Evolutionary conservation across 2,113 vertebrate species (phyloP).

Genomic region (Mus spicilegus): DNA sequence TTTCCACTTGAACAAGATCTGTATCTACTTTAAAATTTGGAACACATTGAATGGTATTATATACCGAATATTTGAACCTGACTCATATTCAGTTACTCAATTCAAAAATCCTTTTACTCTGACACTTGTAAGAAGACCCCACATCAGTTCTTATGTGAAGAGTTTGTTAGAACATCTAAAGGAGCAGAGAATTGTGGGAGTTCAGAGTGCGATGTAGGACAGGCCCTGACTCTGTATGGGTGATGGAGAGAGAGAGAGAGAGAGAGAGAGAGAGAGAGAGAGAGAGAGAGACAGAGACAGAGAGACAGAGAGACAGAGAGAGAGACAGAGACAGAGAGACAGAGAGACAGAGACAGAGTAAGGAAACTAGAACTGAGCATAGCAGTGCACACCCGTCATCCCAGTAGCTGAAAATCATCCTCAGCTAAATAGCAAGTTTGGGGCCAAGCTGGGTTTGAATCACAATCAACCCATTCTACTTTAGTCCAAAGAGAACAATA

Average conservation of each 20-base stretch:
- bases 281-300: too few relatives aligned
- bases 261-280: too few relatives aligned
- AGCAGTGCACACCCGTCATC: not conserved
- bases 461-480: not conserved
- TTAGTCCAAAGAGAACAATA: not conserved
- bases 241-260: not conserved
- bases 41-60: not conserved
- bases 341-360: not conserved
- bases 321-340: too few relatives aligned
- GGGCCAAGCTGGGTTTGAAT: not conserved
- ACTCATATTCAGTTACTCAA: not conserved
- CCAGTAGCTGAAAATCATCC: not conserved
- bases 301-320: not conserved
- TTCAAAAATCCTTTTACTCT: not conserved
- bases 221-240: not conserved
- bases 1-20: constrained; percentile 2
- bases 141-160: not conserved
- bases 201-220: not conserved
- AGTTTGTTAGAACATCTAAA: not conserved
- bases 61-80: not conserved
- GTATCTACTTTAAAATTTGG: not conserved
- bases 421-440: not conserved
- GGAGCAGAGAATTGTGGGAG: not conserved
- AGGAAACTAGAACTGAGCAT: not conserved
- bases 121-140: not conserved